Evolutionary conservation across 2,797 vertebrate genomes (phyloP), one percentile per base, ranked within the genome.

Genomic region (Anguilla marmorata): DNA sequence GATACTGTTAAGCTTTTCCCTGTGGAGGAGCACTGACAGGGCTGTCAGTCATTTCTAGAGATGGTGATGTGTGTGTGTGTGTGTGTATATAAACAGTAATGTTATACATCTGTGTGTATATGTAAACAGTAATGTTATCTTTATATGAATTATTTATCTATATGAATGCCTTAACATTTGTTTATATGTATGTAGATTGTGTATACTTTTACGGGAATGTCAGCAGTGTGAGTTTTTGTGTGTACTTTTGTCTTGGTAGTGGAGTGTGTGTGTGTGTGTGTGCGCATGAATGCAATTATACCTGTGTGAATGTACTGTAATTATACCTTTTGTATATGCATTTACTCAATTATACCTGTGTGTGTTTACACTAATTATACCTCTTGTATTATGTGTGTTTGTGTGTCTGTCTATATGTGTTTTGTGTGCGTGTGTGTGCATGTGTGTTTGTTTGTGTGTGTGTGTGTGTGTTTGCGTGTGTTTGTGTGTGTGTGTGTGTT

Each of bases 381-480:
- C 69, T 74, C 27, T 33, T 12, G 30, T 37, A 41, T 30, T 87
- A 69, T 1, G 45, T 21, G 16, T 87, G 85, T 41, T 37, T 54
- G 85, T 58, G 33, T 27, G 84, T 41, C 2, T 41, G 37, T 3
- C 2, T 41, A 3, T 72, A 85, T 85, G 96, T 92, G 89, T 66
- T 41, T 41, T 82, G 52, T 45, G 24, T 90, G 60, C 45, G 50
- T 50, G 14, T 41, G 41, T 48, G 63, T 83, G 58, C 85, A 41
- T 87, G 83, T 87, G 76, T 89, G 82, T 89, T 69, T 91, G 82
- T 91, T 27, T 87, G 86, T 89, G 45, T 0, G 21, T 52, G 3
- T 1, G 6, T 24, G 0, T 12, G 12, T 54, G 84, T 58, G 33
- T 27, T 76, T 54, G 85, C 54, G 33, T 27, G 74, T 66, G 45